These are phyloP conservation scores for Nematopogon swammerdamellus DNA, from an alignment of 2,888 invertebrate genomes.

Conservation along the genomic window DNA sequence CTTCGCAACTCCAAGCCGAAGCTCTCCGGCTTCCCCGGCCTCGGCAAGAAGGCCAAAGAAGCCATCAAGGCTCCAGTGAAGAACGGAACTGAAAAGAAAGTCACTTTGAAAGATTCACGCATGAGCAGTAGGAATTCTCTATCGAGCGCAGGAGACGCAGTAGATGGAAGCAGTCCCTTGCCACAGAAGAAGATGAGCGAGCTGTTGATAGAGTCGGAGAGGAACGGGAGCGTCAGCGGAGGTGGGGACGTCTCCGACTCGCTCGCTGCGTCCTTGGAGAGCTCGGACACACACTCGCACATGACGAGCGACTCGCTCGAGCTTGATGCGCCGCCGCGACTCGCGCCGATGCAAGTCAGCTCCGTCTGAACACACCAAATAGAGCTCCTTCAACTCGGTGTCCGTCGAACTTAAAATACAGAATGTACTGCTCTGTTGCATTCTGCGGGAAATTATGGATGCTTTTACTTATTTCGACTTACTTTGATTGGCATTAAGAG, in stretches of 20 bases:
- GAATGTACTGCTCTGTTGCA: no score
- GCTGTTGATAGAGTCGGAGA: conserved; percentile 28
- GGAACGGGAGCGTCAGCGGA: conserved; percentile 42
- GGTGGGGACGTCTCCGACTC: conserved; percentile 26
- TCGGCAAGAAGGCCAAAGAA: conserved; percentile 67
- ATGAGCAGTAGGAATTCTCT: conserved; percentile 47
- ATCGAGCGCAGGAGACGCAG: conserved; percentile 39
- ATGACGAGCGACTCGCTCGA: conserved; percentile 48
- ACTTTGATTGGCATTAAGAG: no score
- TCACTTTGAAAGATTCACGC: conserved; percentile 39
- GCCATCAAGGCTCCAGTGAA: conserved; percentile 53
- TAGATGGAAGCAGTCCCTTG: conserved; percentile 27
- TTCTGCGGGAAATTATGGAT: no score
- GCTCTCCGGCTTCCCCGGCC: conserved; percentile 56
- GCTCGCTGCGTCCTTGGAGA: conserved; percentile 23
- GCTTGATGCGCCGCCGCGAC: conserved; percentile 45
- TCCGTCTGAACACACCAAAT: conserved; percentile 37
- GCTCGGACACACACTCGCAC: conserved; percentile 47
- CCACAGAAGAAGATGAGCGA: conserved; percentile 44
- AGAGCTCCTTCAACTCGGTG: no score
- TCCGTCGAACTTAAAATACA: no score
- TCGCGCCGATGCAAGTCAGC: conserved; percentile 59
- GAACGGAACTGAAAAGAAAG: conserved; percentile 39
- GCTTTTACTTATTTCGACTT: no score
- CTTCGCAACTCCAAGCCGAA: conserved; percentile 60